Percentiles rank a stretch among this genome's conserved stretches.
phyloP scores from a whole-genome alignment of 2,888 invertebrate genomes.

The Coleophora flavipennella region DNA sequence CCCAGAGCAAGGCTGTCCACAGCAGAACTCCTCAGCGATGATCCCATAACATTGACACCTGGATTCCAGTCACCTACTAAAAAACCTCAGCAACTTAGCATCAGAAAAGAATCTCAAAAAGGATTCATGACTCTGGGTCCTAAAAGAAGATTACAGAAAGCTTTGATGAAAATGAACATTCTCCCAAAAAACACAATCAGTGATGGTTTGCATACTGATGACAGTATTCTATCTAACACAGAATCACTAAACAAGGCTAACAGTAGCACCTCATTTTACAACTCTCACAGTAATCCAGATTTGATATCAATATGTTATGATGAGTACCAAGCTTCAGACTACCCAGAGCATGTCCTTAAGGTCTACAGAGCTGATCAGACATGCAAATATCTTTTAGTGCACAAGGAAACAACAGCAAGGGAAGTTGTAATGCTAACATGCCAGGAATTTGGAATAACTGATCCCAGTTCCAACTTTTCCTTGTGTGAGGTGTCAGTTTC shows the following conservation, averaged over 20 bases:
- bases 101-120: slow-evolving; percentile 77
- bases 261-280: slow-evolving; percentile 75
- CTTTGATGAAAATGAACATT: slow-evolving; percentile 91
- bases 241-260: slow-evolving; percentile 69
- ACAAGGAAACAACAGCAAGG: slow-evolving; percentile 91
- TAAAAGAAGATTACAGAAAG: slow-evolving; percentile 86
- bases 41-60: slow-evolving; percentile 55
- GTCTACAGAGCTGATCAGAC: slow-evolving; percentile 97
- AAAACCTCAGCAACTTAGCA: slow-evolving; percentile 69
- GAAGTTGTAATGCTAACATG: slow-evolving; percentile 97
- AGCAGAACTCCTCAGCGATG: slow-evolving; percentile 76
- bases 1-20: slow-evolving; percentile 85
- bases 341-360: slow-evolving; percentile 97
- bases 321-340: slow-evolving; percentile 84
- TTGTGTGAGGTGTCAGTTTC: slow-evolving; percentile 97
- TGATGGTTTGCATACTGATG: slow-evolving; percentile 77
- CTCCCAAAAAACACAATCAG: slow-evolving; percentile 86
- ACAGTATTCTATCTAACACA: slow-evolving; percentile 74
- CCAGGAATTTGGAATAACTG: slow-evolving; percentile 96
- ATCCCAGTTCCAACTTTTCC: slow-evolving; percentile 94
- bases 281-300: slow-evolving; percentile 92
- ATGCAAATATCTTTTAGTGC: slow-evolving; percentile 96
- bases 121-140: slow-evolving; percentile 93
- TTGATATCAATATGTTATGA: slow-evolving; percentile 87
- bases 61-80: slow-evolving; percentile 71